Evolutionary conservation across 92 coral and sea anemone genomes (phyloP), one percentile per base, ranked within the genome.

Genomic region (Micromussa lordhowensis): DNA sequence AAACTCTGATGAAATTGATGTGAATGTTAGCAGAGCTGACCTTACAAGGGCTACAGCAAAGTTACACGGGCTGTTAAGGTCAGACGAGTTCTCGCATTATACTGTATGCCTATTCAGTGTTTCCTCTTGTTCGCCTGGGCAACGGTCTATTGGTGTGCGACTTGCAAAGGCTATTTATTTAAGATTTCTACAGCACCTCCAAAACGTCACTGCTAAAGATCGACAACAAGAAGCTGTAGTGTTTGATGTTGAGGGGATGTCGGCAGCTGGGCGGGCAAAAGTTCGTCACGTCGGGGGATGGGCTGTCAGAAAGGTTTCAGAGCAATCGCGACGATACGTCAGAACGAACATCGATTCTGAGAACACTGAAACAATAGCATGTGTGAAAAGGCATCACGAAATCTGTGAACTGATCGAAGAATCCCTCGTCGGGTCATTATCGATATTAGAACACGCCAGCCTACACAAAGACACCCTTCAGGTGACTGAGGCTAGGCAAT

Each of bases 281-380:
- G 82, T 85, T 79, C 75, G 88, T 7, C 58, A 69, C 69, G 87
- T 83, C n/a, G 87, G 87, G 21, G 87, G 44, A 24, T n/a, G 87
- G 79, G 79, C 40, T 16, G 44, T 85, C 21, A 32, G 81, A 21
- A 75, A 75, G 69, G 68, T 75, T 31, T 34, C 57, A 5, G 88
- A 85, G 70, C 19, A 31, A 34, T 85, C 82, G 5, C 34, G 82
- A 31, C 75, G 32, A 31, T 74, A 75, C 58, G 82, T 85, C 3
- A 53, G 80, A 49, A 71, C 17, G 38, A 48, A 75, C 59, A 58
- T 83, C 12, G 40, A 44, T 64, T 61, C 79, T 11, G 75, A 70
- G 32, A 69, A 83, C 10, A 4, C 79, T 18, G 34, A 54, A 31
- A 85, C 88, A 31, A 26, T 34, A 71, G 28, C 1, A 4, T 85